phyloP scores from a whole-genome alignment of 2,888 invertebrate species.

The Rotaria socialis region DNA sequence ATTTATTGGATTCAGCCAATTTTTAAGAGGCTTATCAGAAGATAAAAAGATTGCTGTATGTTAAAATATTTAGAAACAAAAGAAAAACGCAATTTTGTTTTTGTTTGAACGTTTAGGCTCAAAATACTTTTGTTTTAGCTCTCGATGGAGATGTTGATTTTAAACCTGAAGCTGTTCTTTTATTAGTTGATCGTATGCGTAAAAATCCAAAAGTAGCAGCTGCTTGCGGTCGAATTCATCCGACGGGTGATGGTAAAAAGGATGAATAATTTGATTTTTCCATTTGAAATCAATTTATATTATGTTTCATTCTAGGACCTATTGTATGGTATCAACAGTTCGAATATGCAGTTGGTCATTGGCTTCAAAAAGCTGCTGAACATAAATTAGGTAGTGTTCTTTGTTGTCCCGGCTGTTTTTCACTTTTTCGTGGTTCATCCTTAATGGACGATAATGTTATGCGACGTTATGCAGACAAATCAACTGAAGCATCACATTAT shows the following conservation, averaged over 20 bases:
- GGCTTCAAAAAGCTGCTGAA: constrained; percentile 98
- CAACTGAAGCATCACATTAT: constrained; percentile 89
- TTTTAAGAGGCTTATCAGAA: constrained; percentile 42
- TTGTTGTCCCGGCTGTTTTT: constrained; percentile 97
- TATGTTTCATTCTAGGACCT: constrained; percentile 61
- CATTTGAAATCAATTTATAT: neutral
- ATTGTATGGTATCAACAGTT: constrained; percentile 99
- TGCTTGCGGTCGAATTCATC: constrained; percentile 96
- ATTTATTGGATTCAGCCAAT: constrained; percentile 44
- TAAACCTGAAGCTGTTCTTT: constrained; percentile 82
- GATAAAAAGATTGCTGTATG: constrained; percentile 39
- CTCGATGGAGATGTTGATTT: constrained; percentile 90
- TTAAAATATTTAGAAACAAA: neutral
- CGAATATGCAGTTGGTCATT: constrained; percentile 98
- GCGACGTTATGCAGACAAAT: constrained; percentile 84
- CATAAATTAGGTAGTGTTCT: constrained; percentile 99
- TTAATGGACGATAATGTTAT: constrained; percentile 98
- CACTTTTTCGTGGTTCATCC: constrained; percentile 89
- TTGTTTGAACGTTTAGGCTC: constrained; percentile 42
- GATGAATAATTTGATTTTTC: no score
- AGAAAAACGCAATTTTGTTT: neutral
- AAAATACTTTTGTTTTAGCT: constrained; percentile 87
- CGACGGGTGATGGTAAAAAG: constrained; percentile 71
- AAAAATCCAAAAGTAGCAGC: constrained; percentile 93
- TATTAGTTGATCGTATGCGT: constrained; percentile 95